Evolutionary conservation across 2,797 vertebrate species (phyloP), one percentile per base, ranked within the genome.

Genomic region (Cyprinodon diabolis): DNA sequence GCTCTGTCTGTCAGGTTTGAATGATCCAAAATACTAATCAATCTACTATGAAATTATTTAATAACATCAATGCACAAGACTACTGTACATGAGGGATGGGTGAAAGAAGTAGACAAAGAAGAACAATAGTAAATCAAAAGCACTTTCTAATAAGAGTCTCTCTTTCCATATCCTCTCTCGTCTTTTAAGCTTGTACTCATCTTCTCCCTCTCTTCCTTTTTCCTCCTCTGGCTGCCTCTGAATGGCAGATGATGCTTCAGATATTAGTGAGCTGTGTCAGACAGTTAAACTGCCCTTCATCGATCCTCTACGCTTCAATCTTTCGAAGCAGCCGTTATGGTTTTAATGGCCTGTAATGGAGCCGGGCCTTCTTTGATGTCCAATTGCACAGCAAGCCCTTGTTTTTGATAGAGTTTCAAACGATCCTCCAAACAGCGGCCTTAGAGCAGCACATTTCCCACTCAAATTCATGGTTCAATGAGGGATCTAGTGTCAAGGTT

Each of bases 301-400:
- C 77, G 92, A 94, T 94, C 90, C 76, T 83, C 85, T 74, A 68
- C 77, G 86, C 85, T 93, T 93, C 91, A 86, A 87, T 92, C 88
- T 90, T 88, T 90, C 87, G 93, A 91, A 92, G 90, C 82, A 90
- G 84, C 88, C 79, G 81, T 89, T 92, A 83, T 90, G 87, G 87
- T 92, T 94, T 94, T 94, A 94, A 95, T 95, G 93, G 91, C 87
- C 91, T 86, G 92, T 95, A 95, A 95, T 95, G 91, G 93, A 94
- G 86, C 86, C 71, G 87, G 76, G 81, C 85, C 73, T 83, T 90
- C 84, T 92, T 90, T 90, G 89, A 93, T 86, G 89, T 91, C 79
- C 86, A 85, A 84, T 79, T 83, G 79, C 90, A 89, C 77, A 1
- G 84, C 35, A 54, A 85, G 84, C 77, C 76, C 82, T 86, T 89